A percentile compares a stretch with the other conserved stretches of the same genome.
phyloP scores from a whole-genome alignment of 2,888 invertebrate species.

The Podabrus alpinus region DNA sequence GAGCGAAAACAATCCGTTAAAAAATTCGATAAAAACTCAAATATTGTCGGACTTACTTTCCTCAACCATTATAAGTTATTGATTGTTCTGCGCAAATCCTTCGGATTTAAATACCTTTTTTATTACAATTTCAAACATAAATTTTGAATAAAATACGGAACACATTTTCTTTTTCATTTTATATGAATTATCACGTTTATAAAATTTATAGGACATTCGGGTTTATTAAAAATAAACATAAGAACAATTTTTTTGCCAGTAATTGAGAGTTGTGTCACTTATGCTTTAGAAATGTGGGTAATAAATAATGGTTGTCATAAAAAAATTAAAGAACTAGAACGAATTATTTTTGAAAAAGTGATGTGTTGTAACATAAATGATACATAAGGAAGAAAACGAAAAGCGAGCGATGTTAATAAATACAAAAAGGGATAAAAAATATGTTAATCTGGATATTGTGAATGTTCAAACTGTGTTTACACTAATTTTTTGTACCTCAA shows the following conservation, averaged over 20 bases:
- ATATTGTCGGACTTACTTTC: constrained; percentile 32
- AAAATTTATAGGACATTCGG: background rate
- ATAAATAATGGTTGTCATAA: background rate
- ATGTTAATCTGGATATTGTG: background rate
- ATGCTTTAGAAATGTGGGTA: background rate
- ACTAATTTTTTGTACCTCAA: background rate
- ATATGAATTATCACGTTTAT: background rate
- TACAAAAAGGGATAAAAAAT: background rate
- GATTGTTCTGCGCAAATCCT: constrained; percentile 29
- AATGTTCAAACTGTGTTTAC: background rate
- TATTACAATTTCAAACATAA: constrained; percentile 15
- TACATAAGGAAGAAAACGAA: background rate
- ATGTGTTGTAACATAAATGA: background rate
- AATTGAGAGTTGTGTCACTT: background rate
- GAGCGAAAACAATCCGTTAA: constrained; percentile 18
- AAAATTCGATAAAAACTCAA: constrained; percentile 26
- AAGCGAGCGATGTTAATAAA: background rate
- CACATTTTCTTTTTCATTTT: background rate
- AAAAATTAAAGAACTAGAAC: background rate
- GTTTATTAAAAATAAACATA: background rate
- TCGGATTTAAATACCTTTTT: constrained; percentile 24
- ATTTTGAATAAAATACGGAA: background rate
- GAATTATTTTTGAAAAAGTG: background rate
- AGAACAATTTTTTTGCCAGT: background rate
- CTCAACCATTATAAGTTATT: constrained; percentile 23